These are phyloP conservation scores for Tetanocera ferruginea DNA, from an alignment of 2,888 invertebrate species.

Conservation along the genomic window DNA sequence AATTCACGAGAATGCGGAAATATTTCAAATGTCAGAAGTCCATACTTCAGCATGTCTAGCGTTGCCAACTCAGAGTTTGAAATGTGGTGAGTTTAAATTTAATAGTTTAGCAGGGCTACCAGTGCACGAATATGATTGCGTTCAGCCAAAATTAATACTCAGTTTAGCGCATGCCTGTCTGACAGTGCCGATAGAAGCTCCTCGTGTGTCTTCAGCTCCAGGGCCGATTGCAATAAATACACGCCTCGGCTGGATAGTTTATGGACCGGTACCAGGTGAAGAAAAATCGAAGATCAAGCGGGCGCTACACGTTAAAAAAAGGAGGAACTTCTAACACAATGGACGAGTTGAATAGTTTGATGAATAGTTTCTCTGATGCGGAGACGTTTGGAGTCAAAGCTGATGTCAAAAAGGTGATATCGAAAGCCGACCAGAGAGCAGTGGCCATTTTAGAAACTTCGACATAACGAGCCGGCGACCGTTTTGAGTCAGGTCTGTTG, in stretches of 20 bases:
- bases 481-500: neutral
- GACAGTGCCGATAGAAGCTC: neutral
- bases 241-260: neutral
- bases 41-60: too few relatives aligned
- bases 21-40: neutral
- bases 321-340: neutral
- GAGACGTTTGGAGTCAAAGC: constrained; percentile 51
- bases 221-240: constrained; percentile 1
- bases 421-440: neutral
- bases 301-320: neutral
- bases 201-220: neutral
- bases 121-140: too few relatives aligned
- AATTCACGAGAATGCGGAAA: neutral
- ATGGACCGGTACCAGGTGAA: neutral
- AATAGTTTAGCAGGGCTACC: neutral
- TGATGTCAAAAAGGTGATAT: neutral
- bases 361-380: neutral
- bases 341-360: neutral
- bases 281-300: neutral
- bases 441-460: neutral
- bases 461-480: neutral
- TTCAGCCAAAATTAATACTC: neutral
- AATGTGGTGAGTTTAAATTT: neutral
- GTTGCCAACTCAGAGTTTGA: neutral
- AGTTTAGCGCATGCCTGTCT: constrained; percentile 9